Conservation (phyloP, 2,888 invertebrate species). For the Anthophora plumipes region DNA sequence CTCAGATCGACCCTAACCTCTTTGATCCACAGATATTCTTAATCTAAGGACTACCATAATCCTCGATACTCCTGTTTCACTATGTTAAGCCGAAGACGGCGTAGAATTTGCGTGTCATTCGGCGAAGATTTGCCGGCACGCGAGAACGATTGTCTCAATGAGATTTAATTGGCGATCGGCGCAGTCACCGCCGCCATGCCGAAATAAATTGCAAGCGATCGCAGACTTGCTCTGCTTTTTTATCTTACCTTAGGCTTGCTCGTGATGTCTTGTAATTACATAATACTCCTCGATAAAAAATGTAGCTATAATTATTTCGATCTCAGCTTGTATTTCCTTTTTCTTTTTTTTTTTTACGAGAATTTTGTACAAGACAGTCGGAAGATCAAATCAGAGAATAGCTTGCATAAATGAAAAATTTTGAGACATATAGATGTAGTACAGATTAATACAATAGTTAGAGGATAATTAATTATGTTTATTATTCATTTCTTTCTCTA, state of each 20-base stretch:
- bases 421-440: too few species aligned
- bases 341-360: too few species aligned
- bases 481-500: too few species aligned
- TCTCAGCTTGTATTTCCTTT: too few species aligned
- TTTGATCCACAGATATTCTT: too few species aligned
- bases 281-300: not conserved
- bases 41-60: constrained; percentile 8
- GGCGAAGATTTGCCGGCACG: constrained; percentile 54
- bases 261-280: not conserved
- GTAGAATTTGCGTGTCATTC: constrained; percentile 58
- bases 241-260: not conserved
- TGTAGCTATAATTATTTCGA: too few species aligned
- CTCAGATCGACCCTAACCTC: not conserved
- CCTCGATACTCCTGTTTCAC: constrained; percentile 1
- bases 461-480: too few species aligned
- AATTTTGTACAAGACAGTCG: too few species aligned
- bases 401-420: too few species aligned
- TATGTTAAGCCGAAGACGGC: constrained; percentile 14
- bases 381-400: too few species aligned
- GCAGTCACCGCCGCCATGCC: constrained; percentile 27
- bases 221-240: constrained; percentile 21
- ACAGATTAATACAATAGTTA: too few species aligned
- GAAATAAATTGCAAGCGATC: constrained; percentile 37
- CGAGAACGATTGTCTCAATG: constrained; percentile 69
- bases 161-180: constrained; percentile 66